A percentile compares a stretch with the other conserved stretches of the same genome.
phyloP scores from a whole-genome alignment of 2,797 vertebrate genomes.

The Malurus leucopterus region DNA sequence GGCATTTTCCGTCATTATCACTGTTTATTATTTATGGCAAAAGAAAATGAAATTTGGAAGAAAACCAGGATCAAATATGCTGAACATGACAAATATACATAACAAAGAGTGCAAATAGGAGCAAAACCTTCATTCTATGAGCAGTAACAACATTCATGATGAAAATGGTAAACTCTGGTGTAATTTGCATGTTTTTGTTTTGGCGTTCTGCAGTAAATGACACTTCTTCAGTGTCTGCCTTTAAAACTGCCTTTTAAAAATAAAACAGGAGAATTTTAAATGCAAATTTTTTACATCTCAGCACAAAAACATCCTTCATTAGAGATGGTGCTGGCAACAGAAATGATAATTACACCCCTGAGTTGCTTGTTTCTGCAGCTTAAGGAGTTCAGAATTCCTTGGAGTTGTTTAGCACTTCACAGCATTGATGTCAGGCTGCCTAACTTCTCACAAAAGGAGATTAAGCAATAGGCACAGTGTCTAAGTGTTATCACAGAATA shows the following conservation, averaged over 20 bases:
- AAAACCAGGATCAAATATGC: not conserved
- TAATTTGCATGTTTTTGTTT: slow-evolving; percentile 15
- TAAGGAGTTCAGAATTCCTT: not conserved
- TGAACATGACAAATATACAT: not conserved
- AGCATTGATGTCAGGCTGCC: not conserved
- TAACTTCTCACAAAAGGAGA: not conserved
- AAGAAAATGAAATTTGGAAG: not conserved
- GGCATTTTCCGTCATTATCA: not conserved
- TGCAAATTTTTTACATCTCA: not conserved
- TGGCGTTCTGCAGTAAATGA: not conserved
- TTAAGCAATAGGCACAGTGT: not conserved
- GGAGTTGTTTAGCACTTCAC: not conserved
- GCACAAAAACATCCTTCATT: slow-evolving; percentile 10
- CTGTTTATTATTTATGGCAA: not conserved
- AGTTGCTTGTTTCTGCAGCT: not conserved
- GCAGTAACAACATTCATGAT: not conserved
- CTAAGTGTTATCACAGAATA: not conserved
- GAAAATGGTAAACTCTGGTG: slow-evolving; percentile 15
- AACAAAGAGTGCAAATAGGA: not conserved
- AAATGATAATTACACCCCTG: not conserved
- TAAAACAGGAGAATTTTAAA: slow-evolving; percentile 11
- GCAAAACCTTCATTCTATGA: not conserved
- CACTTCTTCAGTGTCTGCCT: slow-evolving; percentile 16
- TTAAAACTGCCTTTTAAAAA: slow-evolving; percentile 27
- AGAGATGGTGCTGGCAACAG: not conserved